Conservation (phyloP, 2,113 vertebrate genomes). For the Eubucco bourcierii region DNA sequence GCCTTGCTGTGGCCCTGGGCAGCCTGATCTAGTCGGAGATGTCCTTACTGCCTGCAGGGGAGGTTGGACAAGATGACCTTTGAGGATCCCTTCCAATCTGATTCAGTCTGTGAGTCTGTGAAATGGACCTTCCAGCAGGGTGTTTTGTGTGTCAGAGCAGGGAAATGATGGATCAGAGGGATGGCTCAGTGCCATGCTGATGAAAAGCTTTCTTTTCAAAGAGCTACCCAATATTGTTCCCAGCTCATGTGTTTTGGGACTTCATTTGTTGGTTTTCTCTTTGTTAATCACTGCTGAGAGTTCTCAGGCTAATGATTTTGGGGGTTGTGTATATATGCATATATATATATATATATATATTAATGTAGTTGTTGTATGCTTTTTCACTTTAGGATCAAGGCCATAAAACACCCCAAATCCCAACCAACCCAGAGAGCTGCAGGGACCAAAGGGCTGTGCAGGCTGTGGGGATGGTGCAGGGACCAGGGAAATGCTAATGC, state of each 20-base stretch:
- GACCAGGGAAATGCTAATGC: not conserved
- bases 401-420: not conserved
- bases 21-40: no score
- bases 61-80: no score
- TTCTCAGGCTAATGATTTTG: not conserved
- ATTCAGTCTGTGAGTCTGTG: no score
- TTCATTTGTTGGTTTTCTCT: not conserved
- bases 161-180: not conserved
- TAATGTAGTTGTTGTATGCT: not conserved
- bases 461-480: not conserved
- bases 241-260: not conserved
- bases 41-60: no score
- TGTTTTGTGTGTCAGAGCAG: not conserved
- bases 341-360: not conserved
- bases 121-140: no score
- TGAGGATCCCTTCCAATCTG: no score
- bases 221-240: not conserved
- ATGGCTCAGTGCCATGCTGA: not conserved
- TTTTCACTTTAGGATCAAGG: not conserved
- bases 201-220: not conserved
- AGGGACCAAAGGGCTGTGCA: not conserved
- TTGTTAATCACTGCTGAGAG: not conserved
- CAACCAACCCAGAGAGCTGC: not conserved
- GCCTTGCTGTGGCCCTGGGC: no score
- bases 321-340: not conserved